phyloP scores from a whole-genome alignment of 2,888 invertebrate species.

The Apotomis turbidana region DNA sequence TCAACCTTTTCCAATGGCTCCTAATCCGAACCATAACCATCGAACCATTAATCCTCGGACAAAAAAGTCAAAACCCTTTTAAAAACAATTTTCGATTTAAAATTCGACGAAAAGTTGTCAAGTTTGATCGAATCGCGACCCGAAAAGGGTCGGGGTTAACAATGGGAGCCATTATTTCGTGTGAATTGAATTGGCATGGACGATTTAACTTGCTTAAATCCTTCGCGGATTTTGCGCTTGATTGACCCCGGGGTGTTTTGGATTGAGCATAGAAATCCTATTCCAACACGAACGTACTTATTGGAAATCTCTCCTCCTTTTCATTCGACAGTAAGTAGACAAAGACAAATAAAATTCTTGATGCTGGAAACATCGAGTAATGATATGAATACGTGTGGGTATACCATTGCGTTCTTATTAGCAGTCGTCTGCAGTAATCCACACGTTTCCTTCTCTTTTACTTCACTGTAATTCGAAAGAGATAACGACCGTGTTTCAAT shows the following conservation, averaged over 20 bases:
- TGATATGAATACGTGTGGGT: too few relatives aligned
- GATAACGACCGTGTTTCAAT: too few relatives aligned
- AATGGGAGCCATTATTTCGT: conserved; percentile 65
- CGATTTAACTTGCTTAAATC: conserved; percentile 70
- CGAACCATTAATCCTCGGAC: conserved; percentile 10
- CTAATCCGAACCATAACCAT: conserved; percentile 15
- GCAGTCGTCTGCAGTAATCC: too few relatives aligned
- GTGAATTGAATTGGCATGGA: conserved; percentile 65
- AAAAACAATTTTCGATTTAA: conserved; percentile 31
- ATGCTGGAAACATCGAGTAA: not conserved
- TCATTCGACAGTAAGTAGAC: not conserved
- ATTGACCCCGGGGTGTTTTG: conserved; percentile 43
- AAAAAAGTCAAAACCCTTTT: conserved; percentile 21
- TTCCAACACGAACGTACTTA: not conserved
- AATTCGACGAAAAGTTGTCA: conserved; percentile 35
- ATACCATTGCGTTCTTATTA: too few relatives aligned
- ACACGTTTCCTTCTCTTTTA: too few relatives aligned
- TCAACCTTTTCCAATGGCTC: conserved; percentile 13
- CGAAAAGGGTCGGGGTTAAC: conserved; percentile 53
- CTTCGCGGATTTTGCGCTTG: conserved; percentile 45
- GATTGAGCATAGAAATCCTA: conserved; percentile 12
- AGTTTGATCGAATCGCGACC: conserved; percentile 34
- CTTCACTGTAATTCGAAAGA: too few relatives aligned
- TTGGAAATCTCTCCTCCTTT: not conserved
- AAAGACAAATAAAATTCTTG: not conserved